Percentiles rank a stretch among this genome's conserved stretches.
These are phyloP conservation scores for Rutilus rutilus DNA, from an alignment of 2,113 vertebrate species.

Conservation along the genomic window DNA sequence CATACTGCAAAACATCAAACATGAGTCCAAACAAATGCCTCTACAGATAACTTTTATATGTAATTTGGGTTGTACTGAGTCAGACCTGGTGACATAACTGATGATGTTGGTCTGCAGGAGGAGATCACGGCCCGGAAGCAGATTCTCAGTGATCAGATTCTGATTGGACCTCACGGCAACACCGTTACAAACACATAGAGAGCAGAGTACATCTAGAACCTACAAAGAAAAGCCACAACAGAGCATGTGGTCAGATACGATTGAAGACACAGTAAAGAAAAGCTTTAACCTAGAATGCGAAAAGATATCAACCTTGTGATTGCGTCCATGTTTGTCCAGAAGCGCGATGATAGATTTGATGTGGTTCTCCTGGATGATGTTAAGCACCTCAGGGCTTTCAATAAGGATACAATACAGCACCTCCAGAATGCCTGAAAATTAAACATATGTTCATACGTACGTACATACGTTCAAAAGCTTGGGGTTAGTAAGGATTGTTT, in stretches of 20 bases:
- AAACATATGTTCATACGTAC: too few relatives aligned
- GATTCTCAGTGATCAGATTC: constrained; percentile 94
- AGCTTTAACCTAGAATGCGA: neutral
- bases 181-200: constrained; percentile 91
- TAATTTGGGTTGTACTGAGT: neutral
- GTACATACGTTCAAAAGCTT: neutral
- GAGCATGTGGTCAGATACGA: neutral
- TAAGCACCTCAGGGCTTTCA: constrained; percentile 92
- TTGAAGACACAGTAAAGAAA: neutral
- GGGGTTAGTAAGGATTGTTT: neutral
- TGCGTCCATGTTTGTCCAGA: constrained; percentile 92
- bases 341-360: constrained; percentile 95
- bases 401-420: constrained; percentile 94
- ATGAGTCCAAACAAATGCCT: neutral
- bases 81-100: constrained; percentile 90
- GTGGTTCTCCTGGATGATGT: constrained; percentile 95
- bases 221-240: constrained; percentile 51
- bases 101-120: constrained; percentile 90
- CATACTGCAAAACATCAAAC: constrained; percentile 77
- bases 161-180: constrained; percentile 94
- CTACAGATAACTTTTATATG: neutral
- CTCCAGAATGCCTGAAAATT: constrained; percentile 87
- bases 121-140: constrained; percentile 89
- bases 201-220: constrained; percentile 93
- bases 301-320: constrained; percentile 83